Percentiles rank a stretch among this genome's conserved stretches.
phyloP scores from a whole-genome alignment of 92 coral and sea anemone genomes.

The Porites cylindrica region DNA sequence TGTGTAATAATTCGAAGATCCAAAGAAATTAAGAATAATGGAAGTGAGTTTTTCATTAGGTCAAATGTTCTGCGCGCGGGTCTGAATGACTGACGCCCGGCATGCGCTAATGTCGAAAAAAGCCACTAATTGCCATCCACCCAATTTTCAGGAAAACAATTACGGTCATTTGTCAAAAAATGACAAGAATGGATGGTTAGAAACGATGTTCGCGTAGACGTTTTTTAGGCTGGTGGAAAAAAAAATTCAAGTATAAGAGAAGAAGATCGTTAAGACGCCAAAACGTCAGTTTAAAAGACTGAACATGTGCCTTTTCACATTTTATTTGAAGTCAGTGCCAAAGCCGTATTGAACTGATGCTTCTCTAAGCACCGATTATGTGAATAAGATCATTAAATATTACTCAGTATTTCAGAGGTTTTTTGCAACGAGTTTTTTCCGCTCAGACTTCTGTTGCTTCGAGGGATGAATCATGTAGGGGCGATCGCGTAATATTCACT shows the following conservation, averaged over 20 bases:
- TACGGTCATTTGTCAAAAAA: constrained; percentile 43
- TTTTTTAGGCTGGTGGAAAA: neutral
- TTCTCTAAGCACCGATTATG: no score
- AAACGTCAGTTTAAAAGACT: neutral
- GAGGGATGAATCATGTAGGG: neutral
- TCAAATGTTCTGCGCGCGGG: neutral
- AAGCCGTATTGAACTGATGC: no score
- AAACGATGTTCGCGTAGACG: constrained; percentile 3
- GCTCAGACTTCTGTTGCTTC: no score
- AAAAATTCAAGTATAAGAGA: neutral
- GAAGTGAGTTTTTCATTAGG: constrained; percentile 1
- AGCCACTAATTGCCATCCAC: constrained; percentile 40
- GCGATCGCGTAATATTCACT: neutral
- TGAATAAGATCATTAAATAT: no score
- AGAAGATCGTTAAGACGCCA: neutral
- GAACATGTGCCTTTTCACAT: neutral
- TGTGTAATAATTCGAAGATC: neutral
- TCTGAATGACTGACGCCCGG: constrained; percentile 20
- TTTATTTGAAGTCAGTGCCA: no score
- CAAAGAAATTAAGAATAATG: neutral
- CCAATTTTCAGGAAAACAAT: constrained; percentile 38
- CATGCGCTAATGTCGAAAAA: constrained; percentile 43
- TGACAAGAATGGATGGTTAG: constrained; percentile 26
- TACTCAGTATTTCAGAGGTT: no score
- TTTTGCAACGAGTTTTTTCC: no score